A percentile compares a stretch with the other conserved stretches of the same genome.
These are phyloP conservation scores for Sebastiscus tertius DNA, from an alignment of 2,797 vertebrate species.

Conservation along the genomic window DNA sequence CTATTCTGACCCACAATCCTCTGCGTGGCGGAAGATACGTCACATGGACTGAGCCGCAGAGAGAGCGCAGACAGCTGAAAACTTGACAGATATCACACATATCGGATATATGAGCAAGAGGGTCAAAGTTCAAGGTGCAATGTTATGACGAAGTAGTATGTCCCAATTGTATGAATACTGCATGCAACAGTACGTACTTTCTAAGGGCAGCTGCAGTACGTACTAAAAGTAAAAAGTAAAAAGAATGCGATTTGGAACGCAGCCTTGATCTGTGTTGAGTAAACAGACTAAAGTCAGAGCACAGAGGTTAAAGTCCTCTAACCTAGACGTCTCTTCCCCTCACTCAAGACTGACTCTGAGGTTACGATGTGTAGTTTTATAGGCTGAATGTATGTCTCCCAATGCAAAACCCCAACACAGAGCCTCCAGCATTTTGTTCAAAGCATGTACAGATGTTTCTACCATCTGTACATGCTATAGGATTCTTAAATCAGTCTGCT, in stretches of 20 bases:
- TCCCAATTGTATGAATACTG: neutral
- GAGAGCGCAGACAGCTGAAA: neutral
- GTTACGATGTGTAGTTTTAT: neutral
- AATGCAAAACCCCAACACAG: neutral
- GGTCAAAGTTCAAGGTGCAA: no score
- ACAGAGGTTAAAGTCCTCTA: slow-evolving; percentile 13
- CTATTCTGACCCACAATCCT: no score
- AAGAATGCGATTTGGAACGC: neutral
- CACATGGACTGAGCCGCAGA: neutral
- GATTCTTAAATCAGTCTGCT: neutral
- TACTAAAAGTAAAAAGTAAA: neutral
- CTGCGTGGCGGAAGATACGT: no score
- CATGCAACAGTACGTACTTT: neutral
- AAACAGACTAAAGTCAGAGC: neutral
- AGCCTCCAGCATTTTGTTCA: neutral
- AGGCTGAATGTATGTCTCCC: neutral
- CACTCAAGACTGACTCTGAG: neutral
- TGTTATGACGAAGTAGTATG: neutral
- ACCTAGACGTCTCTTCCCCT: neutral
- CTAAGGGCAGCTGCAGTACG: neutral
- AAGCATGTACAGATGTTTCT: neutral
- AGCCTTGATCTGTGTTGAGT: neutral
- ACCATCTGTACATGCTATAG: neutral
- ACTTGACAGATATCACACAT: neutral
- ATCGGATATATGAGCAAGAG: neutral